Base-by-base conservation (phyloP, 1,140 invertebrate species). In the Caenorhabditis brenneri region DNA sequence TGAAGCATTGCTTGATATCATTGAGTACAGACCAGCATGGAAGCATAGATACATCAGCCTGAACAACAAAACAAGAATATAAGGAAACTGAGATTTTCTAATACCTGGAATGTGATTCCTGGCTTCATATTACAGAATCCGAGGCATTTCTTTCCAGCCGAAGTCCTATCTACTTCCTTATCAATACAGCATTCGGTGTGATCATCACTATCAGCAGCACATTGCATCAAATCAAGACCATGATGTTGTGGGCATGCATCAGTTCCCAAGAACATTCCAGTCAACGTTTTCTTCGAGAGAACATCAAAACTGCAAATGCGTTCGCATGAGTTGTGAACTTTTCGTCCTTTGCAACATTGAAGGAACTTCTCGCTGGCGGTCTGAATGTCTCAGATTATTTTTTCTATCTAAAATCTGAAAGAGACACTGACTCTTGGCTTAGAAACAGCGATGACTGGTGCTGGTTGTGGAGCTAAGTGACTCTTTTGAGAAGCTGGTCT, bases 71-170 rank as follows among this genome's bases (percentile, higher is more conserved):
- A 9, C 51, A 0, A 27, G 29, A 74, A 42, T n/a, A 58, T 16
- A 46, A 31, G 6, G 6, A 0, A 42, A 7, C 24, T 24, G 4
- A 16, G 2, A 12, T n/a, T 55, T 22, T 51, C 80, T 33, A 81
- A 78, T 42, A 88, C 88, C 81, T 90, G 87, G 87, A 89, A 89
- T 27, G 88, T 60, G 9, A 88, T 60, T 53, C 86, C 88, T 15
- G 88, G 88, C 27, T 82, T 87, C 88, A 89, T 85, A n/a, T 86
- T 87, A 74, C 89, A 89, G 85, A 89, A 89, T 24, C 87, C 88
- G 29, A 90, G 88, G 60, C 88, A 89, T 82, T 90, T 86, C 16
- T 87, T 79, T 29, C 85, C 85, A 9, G 87, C 87, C 2, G 87
- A 51, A 29, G 86, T 87, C 33, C 79, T 84, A 53, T 84, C 42